Conservation (phyloP, 1,140 invertebrate genomes). For the Condylostylus longicornis region DNA sequence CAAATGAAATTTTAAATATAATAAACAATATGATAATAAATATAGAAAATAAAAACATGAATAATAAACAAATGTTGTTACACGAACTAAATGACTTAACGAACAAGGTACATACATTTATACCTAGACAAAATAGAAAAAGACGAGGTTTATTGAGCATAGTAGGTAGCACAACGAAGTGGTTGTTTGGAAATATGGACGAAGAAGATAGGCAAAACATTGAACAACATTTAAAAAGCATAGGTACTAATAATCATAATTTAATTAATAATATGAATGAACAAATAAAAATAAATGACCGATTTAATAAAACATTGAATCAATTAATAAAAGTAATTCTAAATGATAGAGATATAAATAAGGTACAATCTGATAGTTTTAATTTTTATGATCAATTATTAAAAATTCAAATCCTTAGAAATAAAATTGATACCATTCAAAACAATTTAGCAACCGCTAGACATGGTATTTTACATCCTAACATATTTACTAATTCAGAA, state of each 20-base stretch:
- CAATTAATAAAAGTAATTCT: neutral
- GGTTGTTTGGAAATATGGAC: slow-evolving; percentile 2
- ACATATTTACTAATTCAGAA: too few relatives aligned
- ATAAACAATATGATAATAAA: neutral
- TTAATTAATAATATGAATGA: neutral
- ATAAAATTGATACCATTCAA: neutral
- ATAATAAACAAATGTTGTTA: neutral
- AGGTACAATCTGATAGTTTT: too few relatives aligned
- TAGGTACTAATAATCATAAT: slow-evolving; percentile 1
- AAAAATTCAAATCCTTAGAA: neutral
- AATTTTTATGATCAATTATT: neutral
- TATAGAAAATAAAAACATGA: neutral
- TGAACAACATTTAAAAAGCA: neutral
- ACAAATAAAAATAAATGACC: too few relatives aligned
- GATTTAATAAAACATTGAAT: too few relatives aligned
- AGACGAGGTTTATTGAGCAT: neutral
- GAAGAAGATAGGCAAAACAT: slow-evolving; percentile 1
- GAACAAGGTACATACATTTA: neutral
- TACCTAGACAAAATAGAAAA: neutral
- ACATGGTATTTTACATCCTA: too few relatives aligned
- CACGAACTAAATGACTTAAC: neutral
- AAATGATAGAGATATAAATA: too few relatives aligned
- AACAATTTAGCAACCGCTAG: neutral
- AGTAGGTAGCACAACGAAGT: neutral
- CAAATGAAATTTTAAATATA: neutral